Percentiles rank a stretch among this genome's conserved stretches.
Evolutionary conservation across 2,113 vertebrate species (phyloP).

Genomic region (Hippopotamus amphibius): DNA sequence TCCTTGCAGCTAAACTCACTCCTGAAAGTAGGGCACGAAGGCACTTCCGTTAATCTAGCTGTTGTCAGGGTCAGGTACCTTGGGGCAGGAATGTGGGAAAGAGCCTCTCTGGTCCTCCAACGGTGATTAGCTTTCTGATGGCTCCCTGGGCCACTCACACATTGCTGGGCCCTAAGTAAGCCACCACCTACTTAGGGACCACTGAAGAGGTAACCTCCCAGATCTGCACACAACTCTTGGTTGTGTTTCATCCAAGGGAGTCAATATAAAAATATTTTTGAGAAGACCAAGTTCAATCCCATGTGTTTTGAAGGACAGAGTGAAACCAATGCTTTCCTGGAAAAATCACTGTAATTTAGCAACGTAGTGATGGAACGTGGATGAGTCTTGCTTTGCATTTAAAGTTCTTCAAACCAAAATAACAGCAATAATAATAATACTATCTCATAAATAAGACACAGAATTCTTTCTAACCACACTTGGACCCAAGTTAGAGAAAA

Average conservation of each 20-base stretch:
- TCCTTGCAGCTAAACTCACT: neutral
- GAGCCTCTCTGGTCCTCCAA: fast-evolving
- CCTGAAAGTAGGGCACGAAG: neutral
- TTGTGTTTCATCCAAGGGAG: neutral
- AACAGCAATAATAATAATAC: neutral
- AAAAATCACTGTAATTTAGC: neutral
- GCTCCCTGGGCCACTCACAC: neutral
- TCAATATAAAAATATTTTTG: neutral
- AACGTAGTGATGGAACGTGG: neutral
- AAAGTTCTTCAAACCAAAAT: neutral
- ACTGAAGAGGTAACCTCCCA: too few relatives aligned
- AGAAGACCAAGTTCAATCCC: neutral
- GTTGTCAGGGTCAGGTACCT: neutral
- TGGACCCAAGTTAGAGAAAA: neutral
- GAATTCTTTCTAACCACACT: neutral
- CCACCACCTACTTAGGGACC: neutral
- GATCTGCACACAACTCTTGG: neutral
- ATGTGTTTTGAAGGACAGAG: fast-evolving
- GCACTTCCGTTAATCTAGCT: neutral
- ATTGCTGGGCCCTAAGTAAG: neutral
- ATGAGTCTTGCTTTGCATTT: neutral
- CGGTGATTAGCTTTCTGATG: neutral
- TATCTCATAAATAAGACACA: neutral
- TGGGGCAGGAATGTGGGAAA: fast-evolving
- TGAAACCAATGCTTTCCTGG: neutral